A percentile compares a stretch with the other conserved stretches of the same genome.
Conservation (phyloP, 2,797 vertebrate species). For the Rhincodon typus region DNA sequence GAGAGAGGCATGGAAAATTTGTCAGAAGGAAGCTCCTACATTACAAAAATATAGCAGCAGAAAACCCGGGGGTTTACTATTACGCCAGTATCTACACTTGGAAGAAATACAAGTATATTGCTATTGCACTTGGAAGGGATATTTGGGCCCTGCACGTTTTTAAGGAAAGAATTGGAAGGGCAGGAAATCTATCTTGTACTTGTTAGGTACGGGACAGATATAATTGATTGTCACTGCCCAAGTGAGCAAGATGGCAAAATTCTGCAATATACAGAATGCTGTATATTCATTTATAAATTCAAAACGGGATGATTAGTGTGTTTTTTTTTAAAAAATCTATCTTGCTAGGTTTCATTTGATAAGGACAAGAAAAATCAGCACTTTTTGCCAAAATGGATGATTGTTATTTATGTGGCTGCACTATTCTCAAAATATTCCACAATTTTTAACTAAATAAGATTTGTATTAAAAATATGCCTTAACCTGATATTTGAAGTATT, state of each 20-base stretch:
- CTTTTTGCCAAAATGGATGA: not conserved
- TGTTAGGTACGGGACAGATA: no score
- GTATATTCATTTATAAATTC: not conserved
- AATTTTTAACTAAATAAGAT: not conserved
- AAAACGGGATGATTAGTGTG: not conserved
- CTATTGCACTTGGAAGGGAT: not conserved
- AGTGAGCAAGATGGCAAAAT: not conserved
- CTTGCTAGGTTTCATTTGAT: not conserved
- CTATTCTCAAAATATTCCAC: not conserved
- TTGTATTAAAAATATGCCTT: slow-evolving; percentile 1
- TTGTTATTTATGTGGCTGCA: not conserved
- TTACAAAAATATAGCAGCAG: not conserved
- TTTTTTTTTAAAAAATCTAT: not conserved
- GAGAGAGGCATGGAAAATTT: not conserved
- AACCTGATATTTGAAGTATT: not conserved
- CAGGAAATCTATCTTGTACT: not conserved
- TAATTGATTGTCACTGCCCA: not conserved
- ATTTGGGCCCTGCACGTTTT: not conserved
- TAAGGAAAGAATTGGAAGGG: not conserved
- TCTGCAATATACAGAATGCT: not conserved
- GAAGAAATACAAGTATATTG: not conserved
- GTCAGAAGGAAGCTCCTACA: not conserved
- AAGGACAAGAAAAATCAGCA: not conserved
- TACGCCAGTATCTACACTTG: not conserved
- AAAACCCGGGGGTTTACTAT: not conserved